phyloP scores from a whole-genome alignment of 64 coral and sea anemone genomes.

The Montipora foliosa region DNA sequence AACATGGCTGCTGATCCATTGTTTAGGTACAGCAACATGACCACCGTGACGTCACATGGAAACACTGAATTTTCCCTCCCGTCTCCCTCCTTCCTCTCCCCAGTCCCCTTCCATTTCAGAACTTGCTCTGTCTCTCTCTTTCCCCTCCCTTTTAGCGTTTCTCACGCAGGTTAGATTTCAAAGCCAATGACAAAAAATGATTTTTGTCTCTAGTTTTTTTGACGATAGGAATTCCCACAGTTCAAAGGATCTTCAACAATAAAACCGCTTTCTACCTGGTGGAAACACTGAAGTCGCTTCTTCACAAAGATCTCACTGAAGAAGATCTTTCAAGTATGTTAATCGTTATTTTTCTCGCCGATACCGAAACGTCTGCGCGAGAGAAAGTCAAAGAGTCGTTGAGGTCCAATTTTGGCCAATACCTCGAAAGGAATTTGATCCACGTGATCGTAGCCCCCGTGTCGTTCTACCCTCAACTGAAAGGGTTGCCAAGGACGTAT shows the following conservation, averaged over 20 bases:
- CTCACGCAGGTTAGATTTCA: not conserved
- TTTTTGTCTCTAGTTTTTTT: conserved; percentile 62
- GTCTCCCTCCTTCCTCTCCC: too few relatives aligned
- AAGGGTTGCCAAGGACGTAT: conserved; percentile 48
- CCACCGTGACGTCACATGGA: too few relatives aligned
- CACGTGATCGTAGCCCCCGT: conserved; percentile 84
- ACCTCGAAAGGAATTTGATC: conserved; percentile 71
- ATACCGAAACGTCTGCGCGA: conserved; percentile 46
- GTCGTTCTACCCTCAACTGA: conserved; percentile 80
- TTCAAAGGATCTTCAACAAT: conserved; percentile 81
- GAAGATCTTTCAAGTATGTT: conserved; percentile 47
- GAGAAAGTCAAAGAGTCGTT: conserved; percentile 43
- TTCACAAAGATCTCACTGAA: conserved; percentile 10
- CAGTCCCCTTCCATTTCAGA: too few relatives aligned
- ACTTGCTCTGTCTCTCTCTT: too few relatives aligned
- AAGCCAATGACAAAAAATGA: not conserved
- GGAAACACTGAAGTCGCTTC: conserved; percentile 58
- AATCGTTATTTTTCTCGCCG: conserved; percentile 87
- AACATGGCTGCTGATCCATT: too few relatives aligned
- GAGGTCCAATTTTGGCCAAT: conserved; percentile 25
- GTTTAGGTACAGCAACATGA: too few relatives aligned
- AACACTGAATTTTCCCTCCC: too few relatives aligned
- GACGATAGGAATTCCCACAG: conserved; percentile 89
- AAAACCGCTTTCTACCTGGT: conserved; percentile 68
- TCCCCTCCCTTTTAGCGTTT: not conserved